These are phyloP conservation scores for Dynastes hyllus DNA, from an alignment of 2,888 invertebrate genomes.

Conservation along the genomic window DNA sequence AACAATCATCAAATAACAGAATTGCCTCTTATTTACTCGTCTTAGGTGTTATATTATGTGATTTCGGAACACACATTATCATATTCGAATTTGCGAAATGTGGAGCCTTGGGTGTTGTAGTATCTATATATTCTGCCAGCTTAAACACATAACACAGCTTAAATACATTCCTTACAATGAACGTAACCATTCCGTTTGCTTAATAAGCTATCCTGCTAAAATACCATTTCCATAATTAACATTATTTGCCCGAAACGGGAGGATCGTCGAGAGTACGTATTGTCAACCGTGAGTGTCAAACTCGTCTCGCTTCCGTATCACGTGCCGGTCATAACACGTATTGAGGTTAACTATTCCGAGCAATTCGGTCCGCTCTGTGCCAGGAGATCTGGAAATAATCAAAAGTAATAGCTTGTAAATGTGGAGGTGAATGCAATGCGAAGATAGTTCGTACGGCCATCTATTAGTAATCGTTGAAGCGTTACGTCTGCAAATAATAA, in stretches of 20 bases:
- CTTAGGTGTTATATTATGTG: too few relatives aligned
- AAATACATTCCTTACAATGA: not conserved
- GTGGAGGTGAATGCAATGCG: constrained; percentile 41
- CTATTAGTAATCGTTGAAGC: constrained; percentile 22
- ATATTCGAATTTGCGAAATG: too few relatives aligned
- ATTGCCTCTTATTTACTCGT: too few relatives aligned
- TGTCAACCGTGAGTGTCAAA: constrained; percentile 33
- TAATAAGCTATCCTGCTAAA: constrained; percentile 29
- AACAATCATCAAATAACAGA: too few relatives aligned
- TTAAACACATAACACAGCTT: not conserved
- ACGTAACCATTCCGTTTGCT: constrained; percentile 1
- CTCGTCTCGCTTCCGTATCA: constrained; percentile 25
- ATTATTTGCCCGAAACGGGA: constrained; percentile 20
- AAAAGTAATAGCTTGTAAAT: constrained; percentile 47
- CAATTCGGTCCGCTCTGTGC: constrained; percentile 35
- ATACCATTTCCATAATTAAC: constrained; percentile 36
- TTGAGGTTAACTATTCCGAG: constrained; percentile 40
- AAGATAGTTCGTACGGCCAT: constrained; percentile 22
- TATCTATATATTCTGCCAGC: not conserved
- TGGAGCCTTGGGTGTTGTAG: not conserved
- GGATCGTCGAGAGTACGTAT: constrained; percentile 21
- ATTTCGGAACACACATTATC: too few relatives aligned
- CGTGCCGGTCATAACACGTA: constrained; percentile 42
- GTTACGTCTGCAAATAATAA: constrained; percentile 13
- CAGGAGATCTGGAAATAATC: constrained; percentile 45